phyloP scores from a whole-genome alignment of 2,888 invertebrate species.

The Dasypogon diadema region DNA sequence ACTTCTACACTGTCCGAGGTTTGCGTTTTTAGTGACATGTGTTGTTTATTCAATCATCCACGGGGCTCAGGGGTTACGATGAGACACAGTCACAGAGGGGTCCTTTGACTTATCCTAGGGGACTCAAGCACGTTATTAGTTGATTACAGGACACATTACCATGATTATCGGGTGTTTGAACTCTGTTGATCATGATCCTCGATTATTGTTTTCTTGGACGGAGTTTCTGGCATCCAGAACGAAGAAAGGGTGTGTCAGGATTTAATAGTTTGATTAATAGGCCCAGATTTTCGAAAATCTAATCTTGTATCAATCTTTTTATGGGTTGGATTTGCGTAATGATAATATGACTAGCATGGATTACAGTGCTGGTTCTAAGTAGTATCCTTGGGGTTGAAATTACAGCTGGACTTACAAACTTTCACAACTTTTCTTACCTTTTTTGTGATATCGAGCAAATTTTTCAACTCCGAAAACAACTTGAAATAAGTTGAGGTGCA shows the following conservation, averaged over 20 bases:
- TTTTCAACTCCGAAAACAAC: too few relatives aligned
- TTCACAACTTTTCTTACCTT: too few relatives aligned
- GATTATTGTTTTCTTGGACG: constrained; percentile 50
- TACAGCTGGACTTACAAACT: too few relatives aligned
- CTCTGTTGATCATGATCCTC: constrained; percentile 55
- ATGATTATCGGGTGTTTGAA: constrained; percentile 67
- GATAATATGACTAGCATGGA: too few relatives aligned
- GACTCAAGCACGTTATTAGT: constrained; percentile 67
- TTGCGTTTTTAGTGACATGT: constrained; percentile 58
- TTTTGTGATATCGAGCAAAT: too few relatives aligned
- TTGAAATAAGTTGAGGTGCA: too few relatives aligned
- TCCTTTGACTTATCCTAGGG: constrained; percentile 32
- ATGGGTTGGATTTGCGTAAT: constrained; percentile 6
- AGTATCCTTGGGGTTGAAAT: too few relatives aligned
- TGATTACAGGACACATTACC: constrained; percentile 70
- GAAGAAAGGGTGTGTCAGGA: constrained; percentile 55
- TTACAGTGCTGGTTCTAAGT: too few relatives aligned
- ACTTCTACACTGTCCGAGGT: constrained; percentile 53
- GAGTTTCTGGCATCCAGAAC: background rate
- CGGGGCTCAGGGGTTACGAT: constrained; percentile 53
- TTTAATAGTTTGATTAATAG: constrained; percentile 70
- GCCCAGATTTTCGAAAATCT: constrained; percentile 31
- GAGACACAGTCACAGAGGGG: constrained; percentile 43
- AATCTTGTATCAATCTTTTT: constrained; percentile 29
- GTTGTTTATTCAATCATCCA: constrained; percentile 59